These are phyloP conservation scores for Catajapyx aquilonaris DNA, from an alignment of 1,140 invertebrate species.

Conservation along the genomic window DNA sequence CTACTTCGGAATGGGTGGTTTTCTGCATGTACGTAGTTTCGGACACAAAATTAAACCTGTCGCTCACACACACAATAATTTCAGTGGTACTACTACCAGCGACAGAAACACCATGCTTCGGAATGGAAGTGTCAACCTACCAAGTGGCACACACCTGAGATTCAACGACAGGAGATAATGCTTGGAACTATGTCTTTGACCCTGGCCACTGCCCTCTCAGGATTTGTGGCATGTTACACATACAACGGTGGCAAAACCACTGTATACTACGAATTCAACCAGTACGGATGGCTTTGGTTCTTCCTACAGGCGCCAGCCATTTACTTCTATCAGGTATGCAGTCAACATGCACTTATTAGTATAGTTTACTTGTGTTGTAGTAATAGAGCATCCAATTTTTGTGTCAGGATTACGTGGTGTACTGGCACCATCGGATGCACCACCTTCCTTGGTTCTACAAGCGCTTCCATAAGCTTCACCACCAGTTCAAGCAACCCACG, in stretches of 20 bases:
- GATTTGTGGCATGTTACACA: constrained; percentile 37
- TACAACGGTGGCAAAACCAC: constrained; percentile 37
- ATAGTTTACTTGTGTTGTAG: constrained; percentile 7
- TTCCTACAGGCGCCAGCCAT: constrained; percentile 37
- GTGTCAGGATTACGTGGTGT: constrained; percentile 40
- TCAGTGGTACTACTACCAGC: constrained; percentile 46
- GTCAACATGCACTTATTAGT: too few relatives aligned
- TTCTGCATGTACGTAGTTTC: constrained; percentile 43
- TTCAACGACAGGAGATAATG: constrained; percentile 44
- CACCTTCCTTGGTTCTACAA: constrained; percentile 45
- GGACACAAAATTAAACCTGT: too few relatives aligned
- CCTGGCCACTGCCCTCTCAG: constrained; percentile 28
- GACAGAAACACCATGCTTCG: constrained; percentile 28
- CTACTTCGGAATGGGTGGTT: constrained; percentile 36
- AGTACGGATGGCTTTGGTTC: constrained; percentile 41
- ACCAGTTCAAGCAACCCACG: constrained; percentile 51
- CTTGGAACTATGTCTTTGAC: constrained; percentile 34
- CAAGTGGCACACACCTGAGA: constrained; percentile 37
- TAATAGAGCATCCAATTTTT: constrained; percentile 2
- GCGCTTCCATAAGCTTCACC: constrained; percentile 48
- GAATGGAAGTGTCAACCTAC: constrained; percentile 54
- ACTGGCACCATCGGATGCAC: constrained; percentile 41
- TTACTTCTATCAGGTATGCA: constrained; percentile 33
- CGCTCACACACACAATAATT: too few relatives aligned
- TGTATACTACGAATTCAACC: constrained; percentile 36